Evolutionary conservation across 2,797 vertebrate genomes (phyloP).

Genomic region (Neosilurus mollespiculum): DNA sequence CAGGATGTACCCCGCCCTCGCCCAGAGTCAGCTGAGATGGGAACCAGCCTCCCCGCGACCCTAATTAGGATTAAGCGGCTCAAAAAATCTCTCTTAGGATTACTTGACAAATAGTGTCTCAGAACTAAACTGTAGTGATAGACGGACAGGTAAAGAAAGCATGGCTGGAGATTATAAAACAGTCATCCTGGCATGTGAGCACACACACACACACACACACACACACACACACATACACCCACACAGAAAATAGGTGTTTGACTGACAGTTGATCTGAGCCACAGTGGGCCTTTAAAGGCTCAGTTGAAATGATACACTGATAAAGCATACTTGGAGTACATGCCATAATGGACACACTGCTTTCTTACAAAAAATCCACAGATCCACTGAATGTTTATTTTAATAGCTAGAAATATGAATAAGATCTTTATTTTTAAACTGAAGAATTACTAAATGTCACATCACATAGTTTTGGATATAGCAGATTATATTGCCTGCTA

Average conservation of each 20-base stretch:
- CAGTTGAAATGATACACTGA: not conserved
- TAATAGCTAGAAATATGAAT: not conserved
- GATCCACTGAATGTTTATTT: not conserved
- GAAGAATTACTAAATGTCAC: not conserved
- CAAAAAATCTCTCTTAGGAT: not conserved
- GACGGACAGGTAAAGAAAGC: constrained; percentile 30
- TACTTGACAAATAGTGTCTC: constrained; percentile 7
- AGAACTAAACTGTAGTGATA: constrained; percentile 1
- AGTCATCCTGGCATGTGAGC: constrained; percentile 25
- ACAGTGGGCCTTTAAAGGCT: not conserved
- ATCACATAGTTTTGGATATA: too few species aligned
- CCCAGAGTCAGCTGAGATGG: too few species aligned
- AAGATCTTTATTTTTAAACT: not conserved
- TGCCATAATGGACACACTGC: not conserved
- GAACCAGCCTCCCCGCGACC: too few species aligned
- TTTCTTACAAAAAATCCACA: not conserved
- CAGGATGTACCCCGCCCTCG: too few species aligned
- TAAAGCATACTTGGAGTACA: not conserved
- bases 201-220: constrained; percentile 7
- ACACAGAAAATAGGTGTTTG: not conserved
- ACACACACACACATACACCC: constrained; percentile 7
- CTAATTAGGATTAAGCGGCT: too few species aligned
- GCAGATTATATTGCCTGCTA: too few species aligned
- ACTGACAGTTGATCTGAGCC: constrained; percentile 1
- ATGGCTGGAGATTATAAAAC: constrained; percentile 32